A percentile compares a stretch with the other conserved stretches of the same genome.
phyloP scores from a whole-genome alignment of 2,113 vertebrate species.

The Oxygymnocypris stewartii region DNA sequence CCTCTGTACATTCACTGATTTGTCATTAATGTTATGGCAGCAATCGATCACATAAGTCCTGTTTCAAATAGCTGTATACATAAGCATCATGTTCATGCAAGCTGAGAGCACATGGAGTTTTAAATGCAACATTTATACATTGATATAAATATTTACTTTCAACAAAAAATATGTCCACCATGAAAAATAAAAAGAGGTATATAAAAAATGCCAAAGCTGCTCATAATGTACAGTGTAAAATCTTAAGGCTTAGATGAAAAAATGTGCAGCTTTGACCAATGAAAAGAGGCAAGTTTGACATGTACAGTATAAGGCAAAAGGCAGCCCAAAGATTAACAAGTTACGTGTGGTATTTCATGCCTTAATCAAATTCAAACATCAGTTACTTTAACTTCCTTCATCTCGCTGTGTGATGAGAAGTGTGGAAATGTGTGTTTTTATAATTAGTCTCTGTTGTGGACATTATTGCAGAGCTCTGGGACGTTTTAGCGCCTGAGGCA shows the following conservation, averaged over 20 bases:
- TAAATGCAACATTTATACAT: not conserved
- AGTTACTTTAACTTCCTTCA: not conserved
- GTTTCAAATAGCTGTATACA: not conserved
- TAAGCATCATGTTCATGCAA: not conserved
- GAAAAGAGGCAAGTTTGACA: not conserved
- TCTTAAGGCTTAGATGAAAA: not conserved
- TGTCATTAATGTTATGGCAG: not conserved
- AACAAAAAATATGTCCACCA: no score
- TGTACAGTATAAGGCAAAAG: not conserved
- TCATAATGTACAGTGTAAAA: not conserved
- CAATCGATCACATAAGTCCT: not conserved
- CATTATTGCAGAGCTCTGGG: conserved; percentile 50
- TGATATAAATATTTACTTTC: no score
- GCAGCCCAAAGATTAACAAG: not conserved
- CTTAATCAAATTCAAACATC: conserved; percentile 27
- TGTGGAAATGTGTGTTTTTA: conserved; percentile 47
- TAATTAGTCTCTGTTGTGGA: conserved; percentile 56
- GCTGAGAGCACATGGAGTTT: not conserved
- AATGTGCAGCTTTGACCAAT: not conserved
- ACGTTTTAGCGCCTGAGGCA: conserved; percentile 54
- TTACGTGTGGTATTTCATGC: not conserved
- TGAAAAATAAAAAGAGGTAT: no score
- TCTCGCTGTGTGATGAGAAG: conserved; percentile 20
- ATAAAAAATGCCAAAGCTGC: no score
- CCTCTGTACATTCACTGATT: not conserved